Conservation (phyloP, 2,113 vertebrate species). For the Malurus melanocephalus region DNA sequence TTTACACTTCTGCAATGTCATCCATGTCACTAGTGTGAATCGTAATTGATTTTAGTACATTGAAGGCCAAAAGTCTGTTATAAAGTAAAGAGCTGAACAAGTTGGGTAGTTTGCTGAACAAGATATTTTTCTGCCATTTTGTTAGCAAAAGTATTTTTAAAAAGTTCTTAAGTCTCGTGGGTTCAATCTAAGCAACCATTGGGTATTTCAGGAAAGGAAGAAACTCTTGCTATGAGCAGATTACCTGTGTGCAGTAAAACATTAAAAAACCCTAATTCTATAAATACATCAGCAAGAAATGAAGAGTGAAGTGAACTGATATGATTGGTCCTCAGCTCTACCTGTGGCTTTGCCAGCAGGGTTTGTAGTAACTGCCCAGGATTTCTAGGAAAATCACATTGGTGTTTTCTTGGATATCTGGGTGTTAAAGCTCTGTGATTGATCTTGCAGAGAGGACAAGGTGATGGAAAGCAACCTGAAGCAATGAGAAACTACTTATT, state of each 20-base stretch:
- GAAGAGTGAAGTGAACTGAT: neutral
- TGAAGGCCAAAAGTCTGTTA: neutral
- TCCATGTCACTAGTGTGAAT: neutral
- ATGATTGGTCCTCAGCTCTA: neutral
- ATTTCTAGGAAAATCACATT: neutral
- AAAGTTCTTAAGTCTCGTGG: neutral
- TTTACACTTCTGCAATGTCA: neutral
- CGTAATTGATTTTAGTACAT: neutral
- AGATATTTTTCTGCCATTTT: neutral
- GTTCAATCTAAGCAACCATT: neutral
- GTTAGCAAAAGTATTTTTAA: neutral
- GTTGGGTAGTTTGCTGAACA: neutral
- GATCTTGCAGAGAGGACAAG: neutral
- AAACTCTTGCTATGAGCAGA: neutral
- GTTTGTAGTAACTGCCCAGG: neutral
- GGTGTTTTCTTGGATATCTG: neutral
- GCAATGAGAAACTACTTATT: neutral
- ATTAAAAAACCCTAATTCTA: neutral
- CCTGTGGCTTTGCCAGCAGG: neutral
- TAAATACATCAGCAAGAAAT: neutral
- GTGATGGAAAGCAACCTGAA: neutral
- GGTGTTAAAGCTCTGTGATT: neutral
- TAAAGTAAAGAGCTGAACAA: neutral
- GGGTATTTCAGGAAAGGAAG: neutral
- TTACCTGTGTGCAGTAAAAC: neutral